Percentiles rank a stretch among this genome's conserved stretches.
phyloP scores from a whole-genome alignment of 2,113 vertebrate species.

The Atlantisia rogersi region DNA sequence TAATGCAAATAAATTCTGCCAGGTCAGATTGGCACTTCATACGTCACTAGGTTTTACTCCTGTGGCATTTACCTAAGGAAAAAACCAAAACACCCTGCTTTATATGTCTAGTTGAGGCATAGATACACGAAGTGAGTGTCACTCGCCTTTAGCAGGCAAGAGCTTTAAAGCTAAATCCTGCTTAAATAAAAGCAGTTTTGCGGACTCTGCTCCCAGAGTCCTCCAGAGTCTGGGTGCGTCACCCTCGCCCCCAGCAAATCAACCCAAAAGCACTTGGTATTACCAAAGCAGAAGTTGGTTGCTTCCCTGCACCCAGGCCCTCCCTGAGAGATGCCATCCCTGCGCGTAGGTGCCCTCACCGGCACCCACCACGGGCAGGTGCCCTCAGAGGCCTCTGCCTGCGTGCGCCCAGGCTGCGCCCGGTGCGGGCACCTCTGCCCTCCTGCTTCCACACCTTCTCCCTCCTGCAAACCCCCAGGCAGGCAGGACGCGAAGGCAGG shows the following conservation, averaged over 20 bases:
- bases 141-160: neutral
- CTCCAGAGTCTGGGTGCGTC: too few relatives aligned
- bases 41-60: neutral
- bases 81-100: neutral
- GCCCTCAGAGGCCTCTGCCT: neutral
- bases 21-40: neutral
- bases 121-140: neutral
- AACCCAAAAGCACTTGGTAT: neutral
- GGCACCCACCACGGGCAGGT: accelerated
- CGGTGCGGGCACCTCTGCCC: neutral
- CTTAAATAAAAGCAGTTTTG: neutral
- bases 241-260: neutral
- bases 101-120: neutral
- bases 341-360: accelerated
- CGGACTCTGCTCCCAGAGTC: accelerated
- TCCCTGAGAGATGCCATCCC: neutral
- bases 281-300: neutral
- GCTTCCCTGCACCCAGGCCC: neutral
- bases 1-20: neutral
- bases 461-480: neutral
- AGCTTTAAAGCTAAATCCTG: neutral
- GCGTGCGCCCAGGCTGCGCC: accelerated
- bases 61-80: neutral
- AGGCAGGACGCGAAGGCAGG: accelerated
- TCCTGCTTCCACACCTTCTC: neutral